Conservation (phyloP, 2,113 vertebrate species). For the Serilophus lunatus region DNA sequence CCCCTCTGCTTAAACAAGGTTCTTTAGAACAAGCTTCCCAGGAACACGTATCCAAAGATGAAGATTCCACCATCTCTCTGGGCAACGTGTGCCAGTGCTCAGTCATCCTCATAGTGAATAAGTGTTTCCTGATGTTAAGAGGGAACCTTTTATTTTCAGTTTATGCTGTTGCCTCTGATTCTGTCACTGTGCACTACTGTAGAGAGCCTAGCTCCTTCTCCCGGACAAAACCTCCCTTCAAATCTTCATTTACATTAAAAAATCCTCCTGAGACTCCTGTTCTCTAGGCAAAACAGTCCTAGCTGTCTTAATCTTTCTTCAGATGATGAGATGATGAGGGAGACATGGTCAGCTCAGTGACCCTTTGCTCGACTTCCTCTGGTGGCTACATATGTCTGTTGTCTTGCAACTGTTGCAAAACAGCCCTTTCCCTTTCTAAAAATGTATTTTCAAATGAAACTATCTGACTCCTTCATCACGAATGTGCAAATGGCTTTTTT, state of each 20-base stretch:
- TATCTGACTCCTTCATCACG: neutral
- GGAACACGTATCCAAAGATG: neutral
- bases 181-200: neutral
- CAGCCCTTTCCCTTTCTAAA: neutral
- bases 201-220: neutral
- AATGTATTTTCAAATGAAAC: neutral
- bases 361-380: neutral
- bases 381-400: neutral
- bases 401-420: neutral
- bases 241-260: neutral
- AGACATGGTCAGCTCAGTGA: neutral
- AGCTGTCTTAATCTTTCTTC: neutral
- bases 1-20: neutral
- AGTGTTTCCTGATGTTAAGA: neutral
- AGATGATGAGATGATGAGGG: neutral
- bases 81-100: neutral
- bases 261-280: neutral
- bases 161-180: neutral
- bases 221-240: neutral
- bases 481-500: neutral
- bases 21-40: neutral
- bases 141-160: neutral
- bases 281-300: neutral
- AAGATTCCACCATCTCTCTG: neutral
- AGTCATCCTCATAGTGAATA: neutral